Evolutionary conservation across 92 coral and sea anemone species (phyloP), one percentile per base, ranked within the genome.

Genomic region (Epizoanthus illoricatus): DNA sequence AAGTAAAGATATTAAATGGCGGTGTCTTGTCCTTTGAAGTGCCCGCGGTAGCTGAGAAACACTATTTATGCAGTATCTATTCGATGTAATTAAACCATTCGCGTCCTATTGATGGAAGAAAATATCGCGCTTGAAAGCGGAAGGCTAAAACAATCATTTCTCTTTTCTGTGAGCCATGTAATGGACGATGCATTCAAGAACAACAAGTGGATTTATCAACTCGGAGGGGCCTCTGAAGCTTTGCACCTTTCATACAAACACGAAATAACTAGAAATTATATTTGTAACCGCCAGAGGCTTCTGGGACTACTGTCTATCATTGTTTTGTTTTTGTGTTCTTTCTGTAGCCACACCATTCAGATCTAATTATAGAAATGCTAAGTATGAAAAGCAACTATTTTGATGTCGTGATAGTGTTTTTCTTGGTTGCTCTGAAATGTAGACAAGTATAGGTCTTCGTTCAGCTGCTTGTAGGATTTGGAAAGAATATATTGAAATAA

Each of bases 11-110:
- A 68, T 68, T 68, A 43, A 74, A 74, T 28, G 80, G 55, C 80
- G 80, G 80, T 74, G 59, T 57, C 65, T 12, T 24, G 18, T 33
- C 65, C 80, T 74, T 74, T 74, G 80, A 74, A 74, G 80, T 74
- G 24, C 4, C 80, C 80, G 80, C 65, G 80, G 80, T 74, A 74
- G 23, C 80, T 57, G 80, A 74, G 80, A 74, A 21, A 74, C 80
- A 9, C 47, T 74, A 56, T 57, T 74, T 56, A 55, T 28, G 47
- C 80, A 63, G 80, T 49, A 55, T 74, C 45, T 74, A 74, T 74
- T 74, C 80, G 18, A 74, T 55, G 80, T 74, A 56, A 74, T 74
- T 74, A 74, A 74, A 57, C 21, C 66, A 36, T n/a, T 64, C 58
- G 18, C n/a, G 80, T 15, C 43, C 42, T 16, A 64, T n/a, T 55